These are phyloP conservation scores for Accipiter virgatus DNA, from an alignment of 2,113 vertebrate genomes.

Conservation along the genomic window DNA sequence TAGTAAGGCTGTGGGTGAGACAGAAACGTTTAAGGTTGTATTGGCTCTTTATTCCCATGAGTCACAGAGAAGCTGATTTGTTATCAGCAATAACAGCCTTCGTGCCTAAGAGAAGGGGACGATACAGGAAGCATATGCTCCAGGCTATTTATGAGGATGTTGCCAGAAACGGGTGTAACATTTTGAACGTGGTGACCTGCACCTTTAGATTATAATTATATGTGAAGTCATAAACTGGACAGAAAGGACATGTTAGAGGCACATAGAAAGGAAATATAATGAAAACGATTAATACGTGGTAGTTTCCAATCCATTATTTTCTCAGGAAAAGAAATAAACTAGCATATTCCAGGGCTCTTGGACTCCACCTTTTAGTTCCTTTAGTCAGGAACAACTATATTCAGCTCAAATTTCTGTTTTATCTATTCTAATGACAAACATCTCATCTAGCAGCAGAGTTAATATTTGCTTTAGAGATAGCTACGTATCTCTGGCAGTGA, in stretches of 20 bases:
- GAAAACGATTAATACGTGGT: neutral
- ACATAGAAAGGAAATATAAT: conserved; percentile 1
- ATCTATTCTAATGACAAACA: neutral
- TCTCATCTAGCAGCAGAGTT: neutral
- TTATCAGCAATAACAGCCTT: conserved; percentile 38
- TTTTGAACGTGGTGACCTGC: conserved; percentile 4
- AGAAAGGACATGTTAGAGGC: neutral
- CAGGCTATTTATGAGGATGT: neutral
- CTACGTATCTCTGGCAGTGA: neutral
- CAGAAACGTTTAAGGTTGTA: neutral
- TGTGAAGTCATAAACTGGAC: neutral
- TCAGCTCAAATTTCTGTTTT: neutral
- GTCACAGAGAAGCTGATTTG: neutral
- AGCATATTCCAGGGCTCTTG: neutral
- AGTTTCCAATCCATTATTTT: conserved; percentile 40
- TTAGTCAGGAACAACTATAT: neutral
- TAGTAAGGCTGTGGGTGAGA: neutral
- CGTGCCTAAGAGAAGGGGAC: neutral
- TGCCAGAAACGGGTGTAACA: conserved; percentile 12
- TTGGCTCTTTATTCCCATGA: neutral
- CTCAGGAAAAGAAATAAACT: conserved; percentile 27
- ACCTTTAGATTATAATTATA: neutral
- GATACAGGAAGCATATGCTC: conserved; percentile 34
- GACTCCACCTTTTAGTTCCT: neutral
- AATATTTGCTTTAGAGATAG: neutral